Conservation (phyloP, 2,797 vertebrate species). For the Gambusia yucatana region DNA sequence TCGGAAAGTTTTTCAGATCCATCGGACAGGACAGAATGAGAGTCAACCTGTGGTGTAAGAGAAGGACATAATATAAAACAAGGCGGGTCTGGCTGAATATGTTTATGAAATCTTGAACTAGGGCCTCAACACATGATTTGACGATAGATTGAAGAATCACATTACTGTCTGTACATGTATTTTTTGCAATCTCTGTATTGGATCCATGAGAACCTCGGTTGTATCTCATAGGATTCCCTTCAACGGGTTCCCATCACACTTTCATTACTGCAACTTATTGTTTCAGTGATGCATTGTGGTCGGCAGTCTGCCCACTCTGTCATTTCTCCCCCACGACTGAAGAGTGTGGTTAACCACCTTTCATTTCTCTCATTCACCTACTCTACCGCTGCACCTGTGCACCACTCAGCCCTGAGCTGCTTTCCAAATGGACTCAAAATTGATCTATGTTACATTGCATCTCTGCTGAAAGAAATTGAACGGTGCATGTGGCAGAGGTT, state of each 20-base stretch:
- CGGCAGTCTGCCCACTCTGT: conserved; percentile 43
- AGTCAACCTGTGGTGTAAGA: conserved; percentile 84
- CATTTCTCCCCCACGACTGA: conserved; percentile 58
- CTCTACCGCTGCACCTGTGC: conserved; percentile 70
- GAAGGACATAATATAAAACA: conserved; percentile 14
- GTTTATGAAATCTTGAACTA: conserved; percentile 26
- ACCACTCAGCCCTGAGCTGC: conserved; percentile 53
- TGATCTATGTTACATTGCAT: conserved; percentile 52
- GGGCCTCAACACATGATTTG: conserved; percentile 5
- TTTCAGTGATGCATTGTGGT: conserved; percentile 67
- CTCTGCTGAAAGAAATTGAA: conserved; percentile 53
- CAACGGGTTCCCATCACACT: conserved; percentile 78
- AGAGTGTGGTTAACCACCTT: conserved; percentile 61
- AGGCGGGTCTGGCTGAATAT: conserved; percentile 9
- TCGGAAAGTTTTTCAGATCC: conserved; percentile 99
- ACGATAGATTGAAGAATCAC: conserved; percentile 46
- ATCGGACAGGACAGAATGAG: conserved; percentile 98
- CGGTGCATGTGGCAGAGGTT: conserved; percentile 34
- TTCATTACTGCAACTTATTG: conserved; percentile 80
- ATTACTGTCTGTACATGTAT: conserved; percentile 7
- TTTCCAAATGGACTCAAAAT: conserved; percentile 72
- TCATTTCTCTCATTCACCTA: conserved; percentile 66
- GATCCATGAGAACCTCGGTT: conserved; percentile 34
- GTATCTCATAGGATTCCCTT: conserved; percentile 69
- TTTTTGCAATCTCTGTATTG: conserved; percentile 20